A percentile compares a stretch with the other conserved stretches of the same genome.
Conservation (phyloP, 1,140 invertebrate species). For the Hermetia illucens region DNA sequence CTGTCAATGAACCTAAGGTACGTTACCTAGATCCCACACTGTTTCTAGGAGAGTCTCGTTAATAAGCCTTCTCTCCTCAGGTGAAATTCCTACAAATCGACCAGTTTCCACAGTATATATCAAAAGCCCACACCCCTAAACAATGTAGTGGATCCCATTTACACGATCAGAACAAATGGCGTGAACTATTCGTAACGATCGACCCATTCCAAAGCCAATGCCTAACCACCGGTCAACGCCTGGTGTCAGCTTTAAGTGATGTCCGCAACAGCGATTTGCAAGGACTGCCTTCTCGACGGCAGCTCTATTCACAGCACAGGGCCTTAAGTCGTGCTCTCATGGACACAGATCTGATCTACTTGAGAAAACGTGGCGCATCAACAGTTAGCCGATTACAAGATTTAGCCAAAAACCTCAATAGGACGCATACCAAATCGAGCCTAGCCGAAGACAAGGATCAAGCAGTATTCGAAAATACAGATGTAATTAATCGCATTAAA, state of each 20-base stretch:
- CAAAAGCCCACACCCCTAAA: conserved; percentile 31
- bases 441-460: background rate
- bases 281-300: conserved; percentile 33
- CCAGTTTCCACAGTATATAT: no score
- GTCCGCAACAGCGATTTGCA: conserved; percentile 33
- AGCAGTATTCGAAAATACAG: conserved; percentile 9
- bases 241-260: conserved; percentile 36
- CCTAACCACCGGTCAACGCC: conserved; percentile 31
- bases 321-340: conserved; percentile 33
- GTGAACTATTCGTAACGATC: conserved; percentile 44
- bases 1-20: no score
- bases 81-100: no score
- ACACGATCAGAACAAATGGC: conserved; percentile 45
- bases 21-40: no score
- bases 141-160: conserved; percentile 33
- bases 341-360: conserved; percentile 34
- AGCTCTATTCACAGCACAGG: conserved; percentile 37
- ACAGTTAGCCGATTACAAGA: conserved; percentile 35
- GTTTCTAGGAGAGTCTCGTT: no score
- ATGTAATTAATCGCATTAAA: conserved; percentile 22
- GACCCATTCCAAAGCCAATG: conserved; percentile 37
- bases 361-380: conserved; percentile 33
- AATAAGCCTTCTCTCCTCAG: no score
- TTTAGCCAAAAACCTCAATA: conserved; percentile 17
- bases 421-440: conserved; percentile 7